Conservation (phyloP, 2,113 vertebrate genomes). For the Phocoena sinus region DNA sequence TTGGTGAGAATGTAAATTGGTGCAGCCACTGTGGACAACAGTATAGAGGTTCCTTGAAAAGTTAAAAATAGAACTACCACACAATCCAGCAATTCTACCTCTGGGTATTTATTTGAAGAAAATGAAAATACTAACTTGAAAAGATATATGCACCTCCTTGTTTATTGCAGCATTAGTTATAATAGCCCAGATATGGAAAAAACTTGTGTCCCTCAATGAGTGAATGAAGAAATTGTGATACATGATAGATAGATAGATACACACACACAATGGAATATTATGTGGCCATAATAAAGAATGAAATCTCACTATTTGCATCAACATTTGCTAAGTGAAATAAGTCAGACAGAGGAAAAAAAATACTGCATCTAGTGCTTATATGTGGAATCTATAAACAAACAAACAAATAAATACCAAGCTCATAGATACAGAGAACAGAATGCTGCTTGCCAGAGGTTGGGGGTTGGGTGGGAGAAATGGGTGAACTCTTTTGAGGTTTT, state of each 20-base stretch:
- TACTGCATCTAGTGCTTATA: not conserved
- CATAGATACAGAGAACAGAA: not conserved
- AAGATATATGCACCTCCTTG: not conserved
- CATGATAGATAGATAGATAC: too few species aligned
- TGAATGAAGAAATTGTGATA: not conserved
- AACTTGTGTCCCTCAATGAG: not conserved
- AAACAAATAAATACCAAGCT: not conserved
- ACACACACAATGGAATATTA: not conserved
- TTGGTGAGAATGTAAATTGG: not conserved
- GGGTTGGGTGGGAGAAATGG: not conserved
- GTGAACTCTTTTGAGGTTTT: not conserved
- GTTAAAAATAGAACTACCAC: not conserved
- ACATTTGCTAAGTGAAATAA: not conserved
- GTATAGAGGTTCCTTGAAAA: not conserved
- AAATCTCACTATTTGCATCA: not conserved
- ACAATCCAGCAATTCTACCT: not conserved
- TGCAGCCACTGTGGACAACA: not conserved
- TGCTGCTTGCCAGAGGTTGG: not conserved
- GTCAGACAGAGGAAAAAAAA: not conserved
- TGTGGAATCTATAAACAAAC: not conserved
- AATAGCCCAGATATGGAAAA: not conserved
- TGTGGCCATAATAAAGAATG: not conserved
- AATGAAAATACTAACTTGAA: not conserved
- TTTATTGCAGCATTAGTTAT: not conserved
- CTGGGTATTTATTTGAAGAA: not conserved